A percentile compares a stretch with the other conserved stretches of the same genome.
These are phyloP conservation scores for Oeneis ivallda DNA, from an alignment of 2,888 invertebrate genomes.

Conservation along the genomic window DNA sequence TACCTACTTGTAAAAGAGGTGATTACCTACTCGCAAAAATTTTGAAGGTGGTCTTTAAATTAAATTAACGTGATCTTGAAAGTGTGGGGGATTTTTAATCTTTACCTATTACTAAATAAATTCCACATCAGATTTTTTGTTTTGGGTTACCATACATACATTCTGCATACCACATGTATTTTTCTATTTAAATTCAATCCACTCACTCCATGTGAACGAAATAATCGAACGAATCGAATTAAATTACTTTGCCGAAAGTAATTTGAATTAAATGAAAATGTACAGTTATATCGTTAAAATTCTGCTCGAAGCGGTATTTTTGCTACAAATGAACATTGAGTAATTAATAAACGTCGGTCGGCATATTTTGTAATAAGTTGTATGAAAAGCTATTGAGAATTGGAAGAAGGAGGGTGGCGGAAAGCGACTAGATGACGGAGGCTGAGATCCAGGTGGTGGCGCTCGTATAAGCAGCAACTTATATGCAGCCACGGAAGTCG, in stretches of 20 bases:
- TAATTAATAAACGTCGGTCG: slow-evolving; percentile 4
- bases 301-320: background rate
- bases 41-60: no score
- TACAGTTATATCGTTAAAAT: slow-evolving; percentile 11
- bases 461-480: no score
- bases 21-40: no score
- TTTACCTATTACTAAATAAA: no score
- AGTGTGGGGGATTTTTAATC: no score
- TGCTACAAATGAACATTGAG: slow-evolving; percentile 6
- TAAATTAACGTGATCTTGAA: no score
- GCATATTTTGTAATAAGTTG: background rate
- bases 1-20: no score
- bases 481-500: no score
- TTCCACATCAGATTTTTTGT: no score
- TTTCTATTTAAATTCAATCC: background rate
- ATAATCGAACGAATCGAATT: background rate
- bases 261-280: slow-evolving; percentile 12
- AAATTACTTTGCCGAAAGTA: slow-evolving; percentile 10
- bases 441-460: no score
- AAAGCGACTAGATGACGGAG: no score
- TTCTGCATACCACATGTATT: background rate
- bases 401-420: background rate
- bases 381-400: background rate
- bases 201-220: background rate
- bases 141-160: no score